Percentiles rank a stretch among this genome's conserved stretches.
Evolutionary conservation across 2,888 invertebrate genomes (phyloP).

Genomic region (Phania funesta): DNA sequence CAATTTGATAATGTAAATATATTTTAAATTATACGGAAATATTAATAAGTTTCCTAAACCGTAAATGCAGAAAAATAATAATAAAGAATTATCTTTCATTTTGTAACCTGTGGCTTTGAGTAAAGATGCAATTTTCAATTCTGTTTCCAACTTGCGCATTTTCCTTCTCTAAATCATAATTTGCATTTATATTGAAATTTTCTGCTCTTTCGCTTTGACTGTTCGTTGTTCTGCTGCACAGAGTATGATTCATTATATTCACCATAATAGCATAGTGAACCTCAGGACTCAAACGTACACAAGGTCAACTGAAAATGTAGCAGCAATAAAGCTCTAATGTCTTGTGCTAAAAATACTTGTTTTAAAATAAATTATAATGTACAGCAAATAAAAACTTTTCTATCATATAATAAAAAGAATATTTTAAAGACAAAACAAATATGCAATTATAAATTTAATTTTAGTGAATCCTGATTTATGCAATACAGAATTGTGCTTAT

Average conservation of each 20-base stretch:
- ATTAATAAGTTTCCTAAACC: too few species aligned
- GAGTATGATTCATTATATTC: conserved; percentile 44
- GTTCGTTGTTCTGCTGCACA: background rate
- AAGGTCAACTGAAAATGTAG: conserved; percentile 33
- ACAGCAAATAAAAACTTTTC: background rate
- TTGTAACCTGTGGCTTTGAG: conserved; percentile 1
- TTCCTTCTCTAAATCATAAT: conserved; percentile 29
- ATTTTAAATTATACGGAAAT: too few species aligned
- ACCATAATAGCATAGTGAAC: conserved; percentile 12
- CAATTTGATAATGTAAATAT: too few species aligned
- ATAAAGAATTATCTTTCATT: background rate
- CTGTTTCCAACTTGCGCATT: background rate
- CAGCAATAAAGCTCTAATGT: background rate
- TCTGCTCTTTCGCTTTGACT: background rate
- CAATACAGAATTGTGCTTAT: too few species aligned
- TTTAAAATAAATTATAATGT: background rate
- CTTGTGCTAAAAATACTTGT: background rate
- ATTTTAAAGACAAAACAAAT: too few species aligned
- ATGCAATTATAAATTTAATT: too few species aligned
- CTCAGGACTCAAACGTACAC: background rate
- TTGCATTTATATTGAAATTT: conserved; percentile 61
- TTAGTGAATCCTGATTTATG: too few species aligned
- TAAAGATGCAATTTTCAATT: conserved; percentile 12
- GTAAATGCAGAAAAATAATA: too few species aligned
- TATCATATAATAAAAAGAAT: background rate